These are phyloP conservation scores for Agriopis aurantiaria DNA, from an alignment of 2,888 invertebrate species.

Conservation along the genomic window DNA sequence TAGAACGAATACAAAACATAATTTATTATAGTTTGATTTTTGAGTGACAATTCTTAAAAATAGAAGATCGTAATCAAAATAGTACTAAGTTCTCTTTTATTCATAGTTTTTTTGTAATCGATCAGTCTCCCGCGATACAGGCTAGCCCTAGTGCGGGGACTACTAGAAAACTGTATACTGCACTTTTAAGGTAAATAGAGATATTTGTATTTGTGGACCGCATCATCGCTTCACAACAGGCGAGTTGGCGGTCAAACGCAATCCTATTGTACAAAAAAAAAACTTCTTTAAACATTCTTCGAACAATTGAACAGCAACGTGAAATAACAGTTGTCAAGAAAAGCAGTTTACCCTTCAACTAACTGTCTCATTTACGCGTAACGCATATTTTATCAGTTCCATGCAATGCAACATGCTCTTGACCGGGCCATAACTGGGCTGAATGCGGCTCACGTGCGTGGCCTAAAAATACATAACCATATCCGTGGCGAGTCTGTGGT, in stretches of 20 bases:
- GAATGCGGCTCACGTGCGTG: constrained; percentile 36
- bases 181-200: no score
- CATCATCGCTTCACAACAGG: no score
- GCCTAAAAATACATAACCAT: constrained; percentile 40
- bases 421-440: constrained; percentile 28
- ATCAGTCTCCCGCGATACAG: no score
- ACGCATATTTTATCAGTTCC: constrained; percentile 18
- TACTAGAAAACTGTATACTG: no score
- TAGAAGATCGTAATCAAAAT: no score
- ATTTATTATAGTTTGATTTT: not conserved
- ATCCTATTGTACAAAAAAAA: not conserved
- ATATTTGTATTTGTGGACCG: no score
- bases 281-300: not conserved
- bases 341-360: constrained; percentile 25
- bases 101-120: no score
- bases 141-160: no score
- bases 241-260: no score
- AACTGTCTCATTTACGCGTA: constrained; percentile 29
- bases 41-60: not conserved
- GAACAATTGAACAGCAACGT: not conserved
- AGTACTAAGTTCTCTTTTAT: no score
- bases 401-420: constrained; percentile 33
- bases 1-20: no score
- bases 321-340: constrained; percentile 1
- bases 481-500: constrained; percentile 17